Conservation (phyloP, 2,113 vertebrate species). For the Sprattus sprattus region DNA sequence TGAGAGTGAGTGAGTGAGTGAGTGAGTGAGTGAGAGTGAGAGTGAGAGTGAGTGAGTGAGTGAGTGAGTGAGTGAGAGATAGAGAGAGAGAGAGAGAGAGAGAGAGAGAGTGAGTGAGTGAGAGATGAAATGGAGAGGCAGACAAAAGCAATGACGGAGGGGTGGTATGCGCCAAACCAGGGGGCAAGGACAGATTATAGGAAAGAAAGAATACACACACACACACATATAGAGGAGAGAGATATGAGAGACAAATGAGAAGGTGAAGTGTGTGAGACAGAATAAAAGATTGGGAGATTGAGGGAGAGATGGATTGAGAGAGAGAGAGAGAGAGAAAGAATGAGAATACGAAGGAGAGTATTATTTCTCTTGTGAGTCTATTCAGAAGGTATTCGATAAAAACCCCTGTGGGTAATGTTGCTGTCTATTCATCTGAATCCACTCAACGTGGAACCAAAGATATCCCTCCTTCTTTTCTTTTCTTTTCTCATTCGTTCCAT, state of each 20-base stretch:
- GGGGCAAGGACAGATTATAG: background rate
- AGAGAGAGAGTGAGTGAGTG: background rate
- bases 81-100: background rate
- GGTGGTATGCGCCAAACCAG: background rate
- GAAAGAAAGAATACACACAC: background rate
- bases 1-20: background rate
- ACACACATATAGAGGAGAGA: background rate
- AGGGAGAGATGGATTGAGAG: background rate
- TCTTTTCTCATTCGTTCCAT: background rate
- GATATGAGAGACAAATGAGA: slow-evolving; percentile 12
- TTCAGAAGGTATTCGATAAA: background rate
- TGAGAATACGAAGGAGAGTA: background rate
- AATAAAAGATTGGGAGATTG: background rate
- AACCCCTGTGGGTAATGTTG: slow-evolving; percentile 3
- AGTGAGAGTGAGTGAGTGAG: too few relatives aligned
- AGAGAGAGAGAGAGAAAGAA: background rate
- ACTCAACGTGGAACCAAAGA: background rate
- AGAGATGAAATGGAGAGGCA: background rate
- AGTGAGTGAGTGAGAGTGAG: too few relatives aligned
- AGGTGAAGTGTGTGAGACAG: background rate
- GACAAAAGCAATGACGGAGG: background rate
- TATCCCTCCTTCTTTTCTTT: background rate
- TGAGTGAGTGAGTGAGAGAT: too few relatives aligned
- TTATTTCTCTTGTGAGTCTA: background rate
- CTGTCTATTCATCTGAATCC: slow-evolving; percentile 16